phyloP scores from a whole-genome alignment of 2,888 invertebrate species.

The Epicampocera succincta region DNA sequence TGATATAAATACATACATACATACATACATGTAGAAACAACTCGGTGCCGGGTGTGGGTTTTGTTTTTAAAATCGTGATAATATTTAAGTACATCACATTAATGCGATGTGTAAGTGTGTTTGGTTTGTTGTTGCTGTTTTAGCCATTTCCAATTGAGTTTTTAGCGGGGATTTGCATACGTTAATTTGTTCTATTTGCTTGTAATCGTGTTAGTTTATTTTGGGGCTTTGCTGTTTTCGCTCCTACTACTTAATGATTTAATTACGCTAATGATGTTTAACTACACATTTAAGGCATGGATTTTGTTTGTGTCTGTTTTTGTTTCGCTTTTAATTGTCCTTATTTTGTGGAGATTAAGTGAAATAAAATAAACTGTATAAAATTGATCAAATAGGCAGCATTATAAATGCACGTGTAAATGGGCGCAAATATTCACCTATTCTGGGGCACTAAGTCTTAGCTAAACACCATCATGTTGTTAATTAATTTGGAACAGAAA shows the following conservation, averaged over 20 bases:
- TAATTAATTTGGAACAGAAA: background rate
- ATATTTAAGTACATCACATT: constrained; percentile 1
- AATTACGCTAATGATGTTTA: constrained; percentile 68
- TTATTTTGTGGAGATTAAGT: constrained; percentile 37
- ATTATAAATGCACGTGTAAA: background rate
- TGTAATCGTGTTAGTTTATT: constrained; percentile 59
- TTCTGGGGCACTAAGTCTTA: background rate
- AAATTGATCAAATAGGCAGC: constrained; percentile 52
- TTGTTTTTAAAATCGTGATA: constrained; percentile 43
- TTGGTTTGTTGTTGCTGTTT: constrained; percentile 37
- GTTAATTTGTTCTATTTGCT: constrained; percentile 67
- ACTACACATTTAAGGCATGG: constrained; percentile 55
- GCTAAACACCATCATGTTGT: background rate
- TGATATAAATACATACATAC: constrained; percentile 1
- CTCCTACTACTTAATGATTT: constrained; percentile 63
- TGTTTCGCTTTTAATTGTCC: constrained; percentile 1
- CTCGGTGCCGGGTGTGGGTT: constrained; percentile 5
- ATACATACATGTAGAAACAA: constrained; percentile 22
- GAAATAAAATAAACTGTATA: constrained; percentile 56
- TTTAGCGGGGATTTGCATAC: constrained; percentile 70
- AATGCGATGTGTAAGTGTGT: constrained; percentile 17
- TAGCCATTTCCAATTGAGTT: constrained; percentile 68
- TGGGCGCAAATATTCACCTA: background rate
- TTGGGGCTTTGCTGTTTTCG: constrained; percentile 32
- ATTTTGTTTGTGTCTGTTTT: constrained; percentile 50